A percentile compares a stretch with the other conserved stretches of the same genome.
These are phyloP conservation scores for Atractosteus spatula DNA, from an alignment of 2,113 vertebrate species.

Conservation along the genomic window DNA sequence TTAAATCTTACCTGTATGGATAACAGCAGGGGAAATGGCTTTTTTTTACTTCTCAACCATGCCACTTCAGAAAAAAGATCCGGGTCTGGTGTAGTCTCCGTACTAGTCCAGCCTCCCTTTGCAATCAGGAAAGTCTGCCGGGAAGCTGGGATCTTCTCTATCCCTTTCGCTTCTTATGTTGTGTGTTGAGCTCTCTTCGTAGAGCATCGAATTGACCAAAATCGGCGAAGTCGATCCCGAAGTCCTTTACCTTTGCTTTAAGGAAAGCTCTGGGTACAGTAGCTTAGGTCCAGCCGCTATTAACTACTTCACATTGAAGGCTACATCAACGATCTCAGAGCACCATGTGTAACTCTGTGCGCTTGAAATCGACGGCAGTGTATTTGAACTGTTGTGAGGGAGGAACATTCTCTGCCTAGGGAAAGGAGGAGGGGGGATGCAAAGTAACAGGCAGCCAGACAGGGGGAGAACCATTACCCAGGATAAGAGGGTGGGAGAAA, in stretches of 20 bases:
- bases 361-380: conserved; percentile 43
- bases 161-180: background rate
- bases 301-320: background rate
- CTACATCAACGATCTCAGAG: background rate
- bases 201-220: too few relatives aligned
- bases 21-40: conserved; percentile 57
- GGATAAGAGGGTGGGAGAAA: background rate
- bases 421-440: conserved; percentile 35
- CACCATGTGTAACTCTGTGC: conserved; percentile 28
- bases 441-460: conserved; percentile 10
- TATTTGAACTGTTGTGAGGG: conserved; percentile 51
- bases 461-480: too few relatives aligned
- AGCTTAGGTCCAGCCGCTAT: background rate
- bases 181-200: background rate
- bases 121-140: background rate
- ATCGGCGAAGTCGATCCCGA: too few relatives aligned
- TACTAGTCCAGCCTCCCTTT: conserved; percentile 7
- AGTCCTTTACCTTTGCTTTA: too few relatives aligned
- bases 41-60: conserved; percentile 54
- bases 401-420: conserved; percentile 34
- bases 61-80: conserved; percentile 55
- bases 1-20: conserved; percentile 57
- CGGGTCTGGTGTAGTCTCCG: conserved; percentile 30
- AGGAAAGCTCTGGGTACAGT: too few relatives aligned
- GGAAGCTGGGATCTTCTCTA: background rate